Conservation (phyloP, 1,140 invertebrate genomes). For the Amyelois transitella region DNA sequence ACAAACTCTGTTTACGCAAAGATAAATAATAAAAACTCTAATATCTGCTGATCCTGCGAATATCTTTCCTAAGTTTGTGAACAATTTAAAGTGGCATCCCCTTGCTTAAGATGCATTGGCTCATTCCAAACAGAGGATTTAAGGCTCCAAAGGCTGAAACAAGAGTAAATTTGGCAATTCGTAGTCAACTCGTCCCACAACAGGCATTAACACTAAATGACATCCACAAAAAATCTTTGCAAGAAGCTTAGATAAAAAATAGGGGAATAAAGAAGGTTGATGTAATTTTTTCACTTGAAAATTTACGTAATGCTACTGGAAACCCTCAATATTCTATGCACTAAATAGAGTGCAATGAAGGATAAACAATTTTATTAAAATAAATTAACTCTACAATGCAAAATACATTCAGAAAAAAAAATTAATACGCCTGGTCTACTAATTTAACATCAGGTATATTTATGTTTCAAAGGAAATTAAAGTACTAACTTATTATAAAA, state of each 20-base stretch:
- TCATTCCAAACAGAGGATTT: slow-evolving; percentile 65
- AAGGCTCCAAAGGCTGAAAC: slow-evolving; percentile 46
- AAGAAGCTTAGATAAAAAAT: slow-evolving; percentile 52
- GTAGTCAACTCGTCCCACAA: slow-evolving; percentile 57
- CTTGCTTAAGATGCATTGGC: slow-evolving; percentile 68
- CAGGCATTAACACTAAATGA: slow-evolving; percentile 70
- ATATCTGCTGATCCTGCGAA: not conserved
- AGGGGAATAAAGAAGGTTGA: slow-evolving; percentile 46
- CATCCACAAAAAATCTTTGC: slow-evolving; percentile 63
- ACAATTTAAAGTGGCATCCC: slow-evolving; percentile 54
- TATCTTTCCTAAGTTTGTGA: slow-evolving; percentile 29
- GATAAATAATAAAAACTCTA: not conserved
- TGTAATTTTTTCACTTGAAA: not conserved
- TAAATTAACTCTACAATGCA: no score
- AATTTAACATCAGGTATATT: no score
- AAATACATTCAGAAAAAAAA: no score
- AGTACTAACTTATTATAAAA: no score
- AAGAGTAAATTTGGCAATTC: slow-evolving; percentile 62
- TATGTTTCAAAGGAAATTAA: no score
- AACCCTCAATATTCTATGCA: no score
- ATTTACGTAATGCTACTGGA: no score
- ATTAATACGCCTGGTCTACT: no score
- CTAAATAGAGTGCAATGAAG: no score
- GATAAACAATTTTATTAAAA: no score
- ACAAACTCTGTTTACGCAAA: no score